These are phyloP conservation scores for Zingel zingel DNA, from an alignment of 2,113 vertebrate species.

Conservation along the genomic window DNA sequence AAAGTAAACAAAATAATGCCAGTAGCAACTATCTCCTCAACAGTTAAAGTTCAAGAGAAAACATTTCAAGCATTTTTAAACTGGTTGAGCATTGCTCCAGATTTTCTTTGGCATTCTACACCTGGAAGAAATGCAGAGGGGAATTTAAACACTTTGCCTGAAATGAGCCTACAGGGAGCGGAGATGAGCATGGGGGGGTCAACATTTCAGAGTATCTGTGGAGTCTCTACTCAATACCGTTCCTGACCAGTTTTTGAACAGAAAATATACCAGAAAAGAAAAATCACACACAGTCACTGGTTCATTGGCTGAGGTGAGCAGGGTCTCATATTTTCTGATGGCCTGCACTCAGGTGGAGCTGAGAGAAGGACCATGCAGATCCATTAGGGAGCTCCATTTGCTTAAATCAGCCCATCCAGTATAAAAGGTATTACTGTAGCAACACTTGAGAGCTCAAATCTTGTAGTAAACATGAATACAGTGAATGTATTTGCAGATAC, in stretches of 20 bases:
- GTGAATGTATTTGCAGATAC: not conserved
- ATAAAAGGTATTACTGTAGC: not conserved
- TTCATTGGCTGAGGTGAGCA: conserved; percentile 19
- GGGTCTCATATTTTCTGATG: conserved; percentile 34
- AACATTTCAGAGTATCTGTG: conserved; percentile 55
- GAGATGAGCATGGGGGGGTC: conserved; percentile 67
- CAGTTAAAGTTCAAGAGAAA: conserved; percentile 75
- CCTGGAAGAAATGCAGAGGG: conserved; percentile 71
- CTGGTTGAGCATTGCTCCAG: conserved; percentile 72
- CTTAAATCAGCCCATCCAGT: not conserved
- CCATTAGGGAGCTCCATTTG: not conserved
- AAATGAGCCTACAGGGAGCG: conserved; percentile 65
- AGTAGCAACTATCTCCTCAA: conserved; percentile 70
- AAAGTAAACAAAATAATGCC: conserved; percentile 59
- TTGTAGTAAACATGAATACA: not conserved
- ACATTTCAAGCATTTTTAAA: conserved; percentile 80
- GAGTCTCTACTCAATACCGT: conserved; percentile 37
- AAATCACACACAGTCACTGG: conserved; percentile 27
- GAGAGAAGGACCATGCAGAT: not conserved
- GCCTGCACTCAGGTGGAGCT: conserved; percentile 19
- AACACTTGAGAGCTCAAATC: not conserved
- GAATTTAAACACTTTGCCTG: conserved; percentile 75
- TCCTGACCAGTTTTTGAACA: conserved; percentile 15
- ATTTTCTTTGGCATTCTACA: conserved; percentile 77
- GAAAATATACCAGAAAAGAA: conserved; percentile 51